Percentiles rank a stretch among this genome's conserved stretches.
Evolutionary conservation across 2,888 invertebrate genomes (phyloP).

Genomic region (Zeuzera pyrina): DNA sequence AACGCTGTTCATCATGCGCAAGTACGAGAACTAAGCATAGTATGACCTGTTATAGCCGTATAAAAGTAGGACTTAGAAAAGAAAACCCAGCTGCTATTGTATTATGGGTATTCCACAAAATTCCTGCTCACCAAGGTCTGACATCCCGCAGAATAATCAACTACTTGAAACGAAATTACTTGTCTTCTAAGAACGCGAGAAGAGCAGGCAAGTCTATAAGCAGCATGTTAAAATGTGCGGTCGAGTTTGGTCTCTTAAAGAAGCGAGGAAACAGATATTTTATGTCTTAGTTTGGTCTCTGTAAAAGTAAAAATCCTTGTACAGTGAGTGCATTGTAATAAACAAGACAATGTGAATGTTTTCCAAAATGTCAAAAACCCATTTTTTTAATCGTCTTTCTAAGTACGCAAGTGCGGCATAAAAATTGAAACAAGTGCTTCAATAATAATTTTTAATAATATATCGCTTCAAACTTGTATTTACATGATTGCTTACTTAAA

Average conservation of each 20-base stretch:
- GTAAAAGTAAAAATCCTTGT: too few species aligned
- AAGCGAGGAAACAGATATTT: constrained; percentile 34
- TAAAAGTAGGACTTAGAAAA: constrained; percentile 26
- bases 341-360: too few species aligned
- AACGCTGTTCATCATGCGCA: too few species aligned
- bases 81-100: constrained; percentile 42
- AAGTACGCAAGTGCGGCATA: too few species aligned
- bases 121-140: constrained; percentile 32
- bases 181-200: constrained; percentile 21
- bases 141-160: constrained; percentile 38
- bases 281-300: too few species aligned
- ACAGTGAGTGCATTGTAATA: too few species aligned
- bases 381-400: too few species aligned
- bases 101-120: constrained; percentile 43
- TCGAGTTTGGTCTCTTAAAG: constrained; percentile 40
- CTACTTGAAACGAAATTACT: constrained; percentile 38
- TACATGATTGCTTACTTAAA: constrained; percentile 66
- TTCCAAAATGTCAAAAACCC: too few species aligned
- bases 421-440: constrained; percentile 18
- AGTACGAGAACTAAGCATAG: too few species aligned
- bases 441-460: constrained; percentile 48
- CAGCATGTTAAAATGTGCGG: constrained; percentile 34
- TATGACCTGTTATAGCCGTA: constrained; percentile 24
- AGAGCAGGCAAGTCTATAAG: constrained; percentile 35
- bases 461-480: constrained; percentile 67